phyloP scores from a whole-genome alignment of 1,140 invertebrate genomes.

The Theocolax elegans region DNA sequence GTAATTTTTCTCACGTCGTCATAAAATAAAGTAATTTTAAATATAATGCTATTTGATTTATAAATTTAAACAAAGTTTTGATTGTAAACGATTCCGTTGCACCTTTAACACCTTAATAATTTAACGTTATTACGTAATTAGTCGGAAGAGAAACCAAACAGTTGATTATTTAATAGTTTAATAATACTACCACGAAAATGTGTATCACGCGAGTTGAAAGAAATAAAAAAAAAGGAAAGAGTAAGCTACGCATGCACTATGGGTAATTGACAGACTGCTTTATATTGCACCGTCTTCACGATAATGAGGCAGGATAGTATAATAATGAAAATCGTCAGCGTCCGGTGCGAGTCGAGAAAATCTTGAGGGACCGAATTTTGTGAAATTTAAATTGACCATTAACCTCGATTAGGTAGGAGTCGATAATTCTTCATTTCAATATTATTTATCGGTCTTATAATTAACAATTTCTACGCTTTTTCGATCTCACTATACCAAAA shows the following conservation, averaged over 20 bases:
- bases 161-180: background rate
- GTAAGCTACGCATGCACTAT: too few relatives aligned
- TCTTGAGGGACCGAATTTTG: constrained; percentile 29
- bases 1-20: too few relatives aligned
- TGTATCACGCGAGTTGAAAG: constrained; percentile 4
- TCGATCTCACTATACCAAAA: too few relatives aligned
- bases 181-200: background rate
- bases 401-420: constrained; percentile 20
- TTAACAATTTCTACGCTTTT: too few relatives aligned
- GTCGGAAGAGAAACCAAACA: too few relatives aligned
- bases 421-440: background rate
- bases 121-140: too few relatives aligned
- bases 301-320: constrained; percentile 26
- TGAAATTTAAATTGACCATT: constrained; percentile 15
- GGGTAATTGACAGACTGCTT: background rate
- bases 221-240: background rate
- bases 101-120: too few relatives aligned
- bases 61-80: too few relatives aligned
- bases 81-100: too few relatives aligned
- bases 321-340: constrained; percentile 39
- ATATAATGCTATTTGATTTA: too few relatives aligned
- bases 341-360: constrained; percentile 27
- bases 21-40: too few relatives aligned
- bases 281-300: background rate
- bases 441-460: too few relatives aligned